A percentile compares a stretch with the other conserved stretches of the same genome.
Evolutionary conservation across 2,113 vertebrate species (phyloP).

Genomic region (Cervus canadensis): DNA sequence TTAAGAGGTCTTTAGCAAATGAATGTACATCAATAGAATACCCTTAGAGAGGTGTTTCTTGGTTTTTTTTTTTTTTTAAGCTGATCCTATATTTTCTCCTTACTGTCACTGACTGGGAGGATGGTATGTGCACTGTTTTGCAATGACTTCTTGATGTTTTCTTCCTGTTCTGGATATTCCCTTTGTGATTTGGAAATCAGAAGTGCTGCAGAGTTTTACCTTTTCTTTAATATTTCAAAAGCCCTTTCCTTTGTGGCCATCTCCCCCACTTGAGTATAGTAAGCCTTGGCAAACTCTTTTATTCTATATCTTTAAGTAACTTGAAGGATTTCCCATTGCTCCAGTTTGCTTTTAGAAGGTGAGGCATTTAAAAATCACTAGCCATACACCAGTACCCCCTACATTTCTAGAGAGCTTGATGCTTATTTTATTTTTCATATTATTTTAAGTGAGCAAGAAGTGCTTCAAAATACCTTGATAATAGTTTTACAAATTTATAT

Average conservation of each 20-base stretch:
- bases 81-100: conserved; percentile 62
- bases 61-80: not conserved
- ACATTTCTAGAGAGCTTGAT: not conserved
- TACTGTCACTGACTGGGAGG: conserved; percentile 51
- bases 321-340: not conserved
- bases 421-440: conserved; percentile 49
- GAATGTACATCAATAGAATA: conserved; percentile 29
- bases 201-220: conserved; percentile 51
- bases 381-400: not conserved
- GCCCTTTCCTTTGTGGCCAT: not conserved
- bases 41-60: not conserved
- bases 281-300: conserved; percentile 20
- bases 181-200: conserved; percentile 69
- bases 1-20: conserved; percentile 60
- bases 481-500: conserved; percentile 59
- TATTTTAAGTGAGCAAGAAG: conserved; percentile 64
- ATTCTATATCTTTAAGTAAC: not conserved
- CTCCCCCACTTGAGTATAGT: not conserved
- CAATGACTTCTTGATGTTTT: conserved; percentile 50
- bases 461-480: conserved; percentile 56
- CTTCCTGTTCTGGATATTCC: conserved; percentile 66
- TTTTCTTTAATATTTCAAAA: conserved; percentile 67
- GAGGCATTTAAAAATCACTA: not conserved
- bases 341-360: not conserved
- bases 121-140: conserved; percentile 54